Base-by-base conservation (phyloP, 2,113 vertebrate species). In the Mixornis gularis region DNA sequence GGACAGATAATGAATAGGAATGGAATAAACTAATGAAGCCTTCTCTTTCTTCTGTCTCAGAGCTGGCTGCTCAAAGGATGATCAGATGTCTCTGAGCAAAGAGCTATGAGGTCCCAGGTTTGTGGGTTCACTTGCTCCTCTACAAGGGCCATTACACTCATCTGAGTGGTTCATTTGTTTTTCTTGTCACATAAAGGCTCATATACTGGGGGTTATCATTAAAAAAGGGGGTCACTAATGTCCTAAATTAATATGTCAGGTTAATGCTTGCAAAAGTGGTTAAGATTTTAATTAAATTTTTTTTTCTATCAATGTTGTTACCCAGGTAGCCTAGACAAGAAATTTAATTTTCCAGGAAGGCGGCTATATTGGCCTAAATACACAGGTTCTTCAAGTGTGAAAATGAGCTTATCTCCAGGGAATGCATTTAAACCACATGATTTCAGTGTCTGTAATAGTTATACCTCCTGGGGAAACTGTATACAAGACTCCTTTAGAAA, bases 261-360 rank as follows among this genome's bases (percentile, higher is more conserved):
- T 60, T 92, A 79, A 91, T 58, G 22, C 62, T 81, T 87, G 22
- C 19, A 79, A 40, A 91, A 84, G 44, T 40, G 24, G 32, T 49
- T 66, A 79, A 82, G 46, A 51, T 8, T 73, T 72, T 8, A 36
- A 53, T 73, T 72, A 7, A 36, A 53, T 79, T 30, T 48, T 46
- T 58, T 32, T 34, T 3, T 77, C 36, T 21, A 26, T 49, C 63
- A 79, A 84, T 38, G 16, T 44, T 87, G 59, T 84, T 89, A 59
- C 16, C 12, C 46, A 70, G 46, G 59, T 90, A 89, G 58, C 29
- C 82, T 60, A 73, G 73, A 70, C 70, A 96, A 66, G 73, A 52
- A 79, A 90, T 80, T 55, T 84, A 92, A 94, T 91, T 93, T 81
- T 84, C 56, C 89, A 81, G 40, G 44, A 73, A 92, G n/a, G 30